phyloP scores from a whole-genome alignment of 2,797 vertebrate species.

The Anabacerthia variegaticeps region DNA sequence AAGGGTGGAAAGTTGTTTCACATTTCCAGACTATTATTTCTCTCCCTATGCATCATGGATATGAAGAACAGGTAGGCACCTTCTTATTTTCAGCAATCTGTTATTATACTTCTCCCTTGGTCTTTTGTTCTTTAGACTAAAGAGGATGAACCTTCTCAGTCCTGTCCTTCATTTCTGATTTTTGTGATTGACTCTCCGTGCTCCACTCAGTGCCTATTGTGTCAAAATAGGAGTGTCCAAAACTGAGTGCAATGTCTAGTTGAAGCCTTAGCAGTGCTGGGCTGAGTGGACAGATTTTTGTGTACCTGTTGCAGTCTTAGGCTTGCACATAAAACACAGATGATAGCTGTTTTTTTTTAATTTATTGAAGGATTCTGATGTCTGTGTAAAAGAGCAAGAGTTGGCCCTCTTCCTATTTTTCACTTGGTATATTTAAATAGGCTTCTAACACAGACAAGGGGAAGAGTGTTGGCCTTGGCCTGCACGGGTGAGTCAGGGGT shows the following conservation, averaged over 20 bases:
- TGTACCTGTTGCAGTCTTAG: neutral
- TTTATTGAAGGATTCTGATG: neutral
- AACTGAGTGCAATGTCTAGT: neutral
- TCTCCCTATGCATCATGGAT: neutral
- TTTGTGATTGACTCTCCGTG: rapidly evolving
- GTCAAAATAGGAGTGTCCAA: neutral
- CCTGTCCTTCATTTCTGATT: neutral
- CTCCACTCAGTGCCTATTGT: neutral
- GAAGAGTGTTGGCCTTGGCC: neutral
- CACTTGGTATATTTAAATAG: neutral
- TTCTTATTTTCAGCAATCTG: neutral
- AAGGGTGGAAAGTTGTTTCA: neutral
- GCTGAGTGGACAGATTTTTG: neutral
- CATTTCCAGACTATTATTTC: neutral
- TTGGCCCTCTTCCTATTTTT: neutral
- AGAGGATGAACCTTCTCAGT: neutral
- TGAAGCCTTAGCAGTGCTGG: neutral
- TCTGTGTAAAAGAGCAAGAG: neutral
- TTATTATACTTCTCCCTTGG: neutral
- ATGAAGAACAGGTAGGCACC: neutral
- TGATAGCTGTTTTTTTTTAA: neutral
- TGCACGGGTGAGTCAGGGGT: neutral
- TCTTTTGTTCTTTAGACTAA: neutral
- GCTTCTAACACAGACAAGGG: neutral
- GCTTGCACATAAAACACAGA: neutral